These are phyloP conservation scores for Parapsyche elsis DNA, from an alignment of 1,140 invertebrate genomes.

Conservation along the genomic window DNA sequence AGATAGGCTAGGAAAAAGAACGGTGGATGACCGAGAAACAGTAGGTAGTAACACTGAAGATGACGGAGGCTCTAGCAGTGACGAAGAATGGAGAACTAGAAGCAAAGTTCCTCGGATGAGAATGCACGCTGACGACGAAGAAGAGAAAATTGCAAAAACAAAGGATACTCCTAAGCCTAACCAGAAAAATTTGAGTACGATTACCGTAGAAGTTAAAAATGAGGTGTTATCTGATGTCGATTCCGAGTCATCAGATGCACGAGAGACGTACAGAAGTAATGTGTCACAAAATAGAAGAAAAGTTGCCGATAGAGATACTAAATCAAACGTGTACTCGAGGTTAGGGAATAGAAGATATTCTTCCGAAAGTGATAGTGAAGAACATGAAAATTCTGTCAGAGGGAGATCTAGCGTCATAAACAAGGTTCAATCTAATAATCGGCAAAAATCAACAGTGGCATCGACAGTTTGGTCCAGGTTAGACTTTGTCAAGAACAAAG, in stretches of 20 bases:
- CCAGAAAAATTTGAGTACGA: conserved; percentile 33
- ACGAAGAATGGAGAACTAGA: conserved; percentile 69
- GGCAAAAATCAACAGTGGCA: conserved; percentile 60
- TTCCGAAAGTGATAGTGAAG: conserved; percentile 55
- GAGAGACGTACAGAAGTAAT: background rate
- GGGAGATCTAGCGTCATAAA: conserved; percentile 66
- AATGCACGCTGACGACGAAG: conserved; percentile 91
- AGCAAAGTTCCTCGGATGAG: conserved; percentile 79
- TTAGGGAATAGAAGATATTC: conserved; percentile 48
- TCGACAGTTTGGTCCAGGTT: conserved; percentile 72
- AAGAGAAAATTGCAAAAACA: conserved; percentile 66
- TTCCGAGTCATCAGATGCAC: background rate
- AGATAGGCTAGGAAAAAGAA: conserved; percentile 38
- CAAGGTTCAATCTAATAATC: conserved; percentile 57
- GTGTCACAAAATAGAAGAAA: conserved; percentile 20
- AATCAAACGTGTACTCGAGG: conserved; percentile 29
- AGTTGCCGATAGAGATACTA: conserved; percentile 12
- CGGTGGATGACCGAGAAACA: conserved; percentile 58
- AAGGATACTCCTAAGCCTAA: conserved; percentile 9
- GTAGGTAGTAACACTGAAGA: conserved; percentile 51
- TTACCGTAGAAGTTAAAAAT: conserved; percentile 50
- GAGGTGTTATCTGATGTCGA: conserved; percentile 18
- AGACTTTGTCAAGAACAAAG: conserved; percentile 63
- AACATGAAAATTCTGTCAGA: conserved; percentile 63
- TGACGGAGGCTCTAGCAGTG: conserved; percentile 51